Evolutionary conservation across 2,113 vertebrate genomes (phyloP).

Genomic region (Macrotis lagotis): DNA sequence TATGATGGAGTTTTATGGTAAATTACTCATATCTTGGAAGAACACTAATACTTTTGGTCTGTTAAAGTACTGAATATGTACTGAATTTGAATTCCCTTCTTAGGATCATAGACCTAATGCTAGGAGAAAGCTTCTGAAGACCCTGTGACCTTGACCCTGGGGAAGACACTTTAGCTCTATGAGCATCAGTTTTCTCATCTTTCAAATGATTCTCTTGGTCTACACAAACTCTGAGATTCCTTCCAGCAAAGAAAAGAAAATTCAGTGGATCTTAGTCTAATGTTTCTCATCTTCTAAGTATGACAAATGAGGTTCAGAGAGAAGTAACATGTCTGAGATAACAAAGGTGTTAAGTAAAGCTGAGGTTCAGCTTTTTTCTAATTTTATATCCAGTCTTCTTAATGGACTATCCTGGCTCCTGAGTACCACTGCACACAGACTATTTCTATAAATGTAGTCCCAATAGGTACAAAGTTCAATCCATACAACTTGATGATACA

Average conservation of each 20-base stretch:
- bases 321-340: neutral
- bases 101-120: neutral
- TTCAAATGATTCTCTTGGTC: neutral
- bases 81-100: neutral
- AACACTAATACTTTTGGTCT: neutral
- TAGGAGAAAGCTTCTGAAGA: neutral
- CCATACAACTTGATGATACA: neutral
- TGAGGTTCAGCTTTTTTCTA: neutral
- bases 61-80: neutral
- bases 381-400: neutral
- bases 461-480: neutral
- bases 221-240: neutral
- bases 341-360: neutral
- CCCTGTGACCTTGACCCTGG: no score
- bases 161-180: neutral
- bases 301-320: neutral
- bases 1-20: conserved; percentile 11
- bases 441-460: neutral
- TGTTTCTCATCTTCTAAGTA: neutral
- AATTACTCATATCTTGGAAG: neutral
- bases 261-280: neutral
- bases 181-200: neutral
- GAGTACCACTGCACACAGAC: neutral
- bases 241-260: neutral
- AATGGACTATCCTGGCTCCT: neutral